phyloP scores from a whole-genome alignment of 2,888 invertebrate genomes.

The Macrosiphum euphorbiae region DNA sequence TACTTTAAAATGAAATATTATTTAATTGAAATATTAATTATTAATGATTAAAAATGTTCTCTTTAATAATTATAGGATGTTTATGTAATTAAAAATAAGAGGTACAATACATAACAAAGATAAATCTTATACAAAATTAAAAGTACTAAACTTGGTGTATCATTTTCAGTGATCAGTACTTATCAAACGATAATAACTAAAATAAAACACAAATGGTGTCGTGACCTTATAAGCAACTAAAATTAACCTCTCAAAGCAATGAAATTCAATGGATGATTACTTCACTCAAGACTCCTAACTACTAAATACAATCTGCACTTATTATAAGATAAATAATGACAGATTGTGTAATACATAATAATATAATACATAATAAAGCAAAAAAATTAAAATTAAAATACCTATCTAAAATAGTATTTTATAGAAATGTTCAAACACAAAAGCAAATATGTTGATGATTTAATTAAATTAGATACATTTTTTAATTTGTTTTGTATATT shows the following conservation, averaged over 20 bases:
- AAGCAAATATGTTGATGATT: background rate
- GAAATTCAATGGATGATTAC: background rate
- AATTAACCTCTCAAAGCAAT: background rate
- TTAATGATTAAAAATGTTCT: background rate
- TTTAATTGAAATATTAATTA: background rate
- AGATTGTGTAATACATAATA: background rate
- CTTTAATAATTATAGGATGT: background rate
- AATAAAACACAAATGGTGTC: background rate
- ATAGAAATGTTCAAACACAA: background rate
- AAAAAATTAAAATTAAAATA: background rate
- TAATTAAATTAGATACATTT: background rate
- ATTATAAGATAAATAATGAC: background rate
- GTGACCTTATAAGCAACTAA: background rate
- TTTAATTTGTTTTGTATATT: background rate
- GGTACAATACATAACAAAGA: background rate
- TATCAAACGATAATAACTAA: background rate
- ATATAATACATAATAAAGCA: background rate
- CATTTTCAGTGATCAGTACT: background rate
- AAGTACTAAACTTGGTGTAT: background rate
- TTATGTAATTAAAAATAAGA: background rate
- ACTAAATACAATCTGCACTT: background rate
- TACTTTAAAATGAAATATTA: constrained; percentile 9
- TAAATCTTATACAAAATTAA: background rate
- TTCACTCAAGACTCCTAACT: background rate
- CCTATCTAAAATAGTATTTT: background rate